A percentile compares a stretch with the other conserved stretches of the same genome.
phyloP scores from a whole-genome alignment of 2,888 invertebrate species.

The Phalera bucephala region DNA sequence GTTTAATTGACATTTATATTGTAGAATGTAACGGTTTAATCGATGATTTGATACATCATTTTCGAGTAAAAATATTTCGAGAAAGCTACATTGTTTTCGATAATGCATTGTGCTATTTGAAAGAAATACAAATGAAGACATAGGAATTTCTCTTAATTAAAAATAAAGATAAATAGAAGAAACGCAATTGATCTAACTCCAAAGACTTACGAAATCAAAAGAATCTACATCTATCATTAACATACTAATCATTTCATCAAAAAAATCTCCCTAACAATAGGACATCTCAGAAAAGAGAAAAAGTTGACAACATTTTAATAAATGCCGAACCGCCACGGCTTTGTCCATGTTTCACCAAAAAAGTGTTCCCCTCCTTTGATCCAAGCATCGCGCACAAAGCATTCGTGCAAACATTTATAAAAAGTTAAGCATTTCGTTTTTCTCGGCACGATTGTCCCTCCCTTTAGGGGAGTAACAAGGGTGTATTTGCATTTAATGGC shows the following conservation, averaged over 20 bases:
- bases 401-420: constrained; percentile 65
- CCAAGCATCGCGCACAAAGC: constrained; percentile 61
- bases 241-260: constrained; percentile 32
- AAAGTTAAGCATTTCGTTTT: constrained; percentile 59
- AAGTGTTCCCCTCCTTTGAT: constrained; percentile 48
- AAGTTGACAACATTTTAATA: constrained; percentile 68
- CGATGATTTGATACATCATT: constrained; percentile 12
- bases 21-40: constrained; percentile 27
- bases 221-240: constrained; percentile 11
- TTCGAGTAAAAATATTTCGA: constrained; percentile 7
- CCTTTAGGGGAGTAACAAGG: constrained; percentile 38
- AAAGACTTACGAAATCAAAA: too few species aligned
- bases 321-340: constrained; percentile 50
- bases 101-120: not conserved
- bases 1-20: constrained; percentile 50
- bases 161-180: not conserved
- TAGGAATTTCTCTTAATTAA: not conserved
- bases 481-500: constrained; percentile 56
- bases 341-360: constrained; percentile 45
- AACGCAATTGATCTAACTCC: too few species aligned
- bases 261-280: constrained; percentile 22
- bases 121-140: too few species aligned
- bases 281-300: constrained; percentile 24
- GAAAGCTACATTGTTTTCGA: constrained; percentile 6
- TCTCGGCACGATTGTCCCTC: constrained; percentile 38